phyloP scores from a whole-genome alignment of 2,888 invertebrate species.

The Drosophila cognata region DNA sequence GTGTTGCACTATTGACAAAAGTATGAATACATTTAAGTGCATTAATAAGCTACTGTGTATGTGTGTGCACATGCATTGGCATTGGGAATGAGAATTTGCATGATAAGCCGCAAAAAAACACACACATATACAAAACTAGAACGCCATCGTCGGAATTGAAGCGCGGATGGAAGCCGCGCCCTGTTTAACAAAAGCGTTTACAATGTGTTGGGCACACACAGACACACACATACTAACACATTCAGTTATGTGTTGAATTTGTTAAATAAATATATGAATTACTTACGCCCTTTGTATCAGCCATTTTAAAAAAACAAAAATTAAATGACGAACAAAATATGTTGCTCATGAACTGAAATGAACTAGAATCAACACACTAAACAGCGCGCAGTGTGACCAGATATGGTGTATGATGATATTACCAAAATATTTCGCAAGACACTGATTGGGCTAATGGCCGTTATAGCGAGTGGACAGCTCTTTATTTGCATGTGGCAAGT shows the following conservation, averaged over 20 bases:
- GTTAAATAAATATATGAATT: slow-evolving; percentile 31
- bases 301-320: slow-evolving; percentile 80
- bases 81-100: slow-evolving; percentile 50
- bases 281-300: slow-evolving; percentile 83
- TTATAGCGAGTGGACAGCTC: not conserved
- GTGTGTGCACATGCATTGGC: slow-evolving; percentile 22
- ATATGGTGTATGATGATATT: not conserved
- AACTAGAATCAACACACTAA: slow-evolving; percentile 55
- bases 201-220: not conserved
- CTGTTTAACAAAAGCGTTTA: slow-evolving; percentile 1
- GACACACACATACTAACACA: not conserved
- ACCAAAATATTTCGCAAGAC: slow-evolving; percentile 7
- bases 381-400: slow-evolving; percentile 39
- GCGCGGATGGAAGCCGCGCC: slow-evolving; percentile 50
- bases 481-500: not conserved
- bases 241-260: slow-evolving; percentile 1
- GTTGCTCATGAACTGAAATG: slow-evolving; percentile 63
- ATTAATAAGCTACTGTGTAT: slow-evolving; percentile 1
- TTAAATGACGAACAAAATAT: slow-evolving; percentile 75
- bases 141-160: slow-evolving; percentile 46
- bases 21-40: slow-evolving; percentile 5
- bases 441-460: not conserved
- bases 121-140: slow-evolving; percentile 40
- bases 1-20: slow-evolving; percentile 9
- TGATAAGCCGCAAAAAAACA: slow-evolving; percentile 50